Evolutionary conservation across 1,140 invertebrate species (phyloP), one percentile per base, ranked within the genome.

Genomic region (Tyrophagus putrescentiae): DNA sequence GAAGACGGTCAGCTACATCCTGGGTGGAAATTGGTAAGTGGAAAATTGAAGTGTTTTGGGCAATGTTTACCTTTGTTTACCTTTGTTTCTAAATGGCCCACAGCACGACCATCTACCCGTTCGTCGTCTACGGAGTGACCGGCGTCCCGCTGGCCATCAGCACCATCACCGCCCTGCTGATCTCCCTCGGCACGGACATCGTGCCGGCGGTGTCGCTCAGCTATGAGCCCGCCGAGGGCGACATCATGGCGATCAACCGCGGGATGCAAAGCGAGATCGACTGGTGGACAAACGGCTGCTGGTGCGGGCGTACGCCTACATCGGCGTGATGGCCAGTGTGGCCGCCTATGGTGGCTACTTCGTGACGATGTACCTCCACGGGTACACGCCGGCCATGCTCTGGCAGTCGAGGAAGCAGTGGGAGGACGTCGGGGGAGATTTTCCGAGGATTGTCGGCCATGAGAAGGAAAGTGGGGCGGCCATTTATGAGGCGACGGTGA

Each of bases 171-270:
- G 98, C 98, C 78, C 80, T 98, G 64, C 98, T 94, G 80, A 98
- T 98, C 77, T 94, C 98, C 82, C 80, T 98, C 73, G 94, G 94
- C 82, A 98, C 94, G 70, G 94, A 98, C 82, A 97, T 98, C 92
- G 75, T 81, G 33, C 80, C 81, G 18, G 80, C 81, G 64, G 82
- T 82, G 68, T 80, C 80, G 18, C 72, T 83, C 50, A 80, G 81
- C 54, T 82, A 83, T 68, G 80, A 82, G 75, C 72, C 76, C 64
- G 77, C 80, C 50, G 80, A 82, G 69, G 75, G 72, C 60, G 81
- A 82, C 71, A 82, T 82, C 68, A 83, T 82, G 80, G 77, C 82
- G 70, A 79, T 80, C 97, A 98, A 78, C 89, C 90, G 67, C 81
- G 89, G 77, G 84, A 93, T 79, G 87, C 89, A 71, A 64, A 75